Evolutionary conservation across 2,888 invertebrate species (phyloP), one percentile per base, ranked within the genome.

Genomic region (Bedellia somnulentella): DNA sequence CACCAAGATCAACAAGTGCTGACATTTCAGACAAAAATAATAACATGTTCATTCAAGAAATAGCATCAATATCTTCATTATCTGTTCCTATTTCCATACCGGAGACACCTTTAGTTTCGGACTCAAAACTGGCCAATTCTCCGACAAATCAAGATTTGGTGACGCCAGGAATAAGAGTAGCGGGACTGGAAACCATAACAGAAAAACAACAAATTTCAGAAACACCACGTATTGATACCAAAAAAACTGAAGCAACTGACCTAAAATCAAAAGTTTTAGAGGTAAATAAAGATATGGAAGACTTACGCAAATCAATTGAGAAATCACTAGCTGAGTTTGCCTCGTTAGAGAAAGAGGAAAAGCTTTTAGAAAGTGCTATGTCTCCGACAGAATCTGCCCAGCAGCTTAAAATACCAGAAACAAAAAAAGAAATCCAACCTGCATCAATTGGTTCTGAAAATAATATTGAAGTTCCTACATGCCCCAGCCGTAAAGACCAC

Each of bases 201-300:
- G 35, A 46, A 14, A 41, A 36, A 15, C 37, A 50, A 13, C 38
- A 37, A 32, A 39, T 47, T 9, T 39, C 39, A n/a, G 47, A 49
- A 35, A 37, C 41, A 35, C 28, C 30, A 24, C 34, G 33, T 15
- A 41, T 37, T 10, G 32, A 33, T 25, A 31, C 22, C 18, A 45
- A 44, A 27, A 43, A 47, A 31, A 10, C 12, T 15, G 63, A 64
- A 42, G 66, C 63, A 37, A 67, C 57, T 3, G 66, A 64, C 39
- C 42, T 70, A 2, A 70, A 67, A 47, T 66, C 70, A 1, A 68
- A 71, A 54, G 63, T 68, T 43, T 55, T 70, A 45, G 71, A 71
- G 46, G 73, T 73, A 0, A 70, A 64, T 37, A 52, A 62, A 44
- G 71, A 70, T 30, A 64, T 75, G 67, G 68, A 73, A 40, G 71